Conservation (phyloP, 2,113 vertebrate genomes). For the Suncus etruscus region DNA sequence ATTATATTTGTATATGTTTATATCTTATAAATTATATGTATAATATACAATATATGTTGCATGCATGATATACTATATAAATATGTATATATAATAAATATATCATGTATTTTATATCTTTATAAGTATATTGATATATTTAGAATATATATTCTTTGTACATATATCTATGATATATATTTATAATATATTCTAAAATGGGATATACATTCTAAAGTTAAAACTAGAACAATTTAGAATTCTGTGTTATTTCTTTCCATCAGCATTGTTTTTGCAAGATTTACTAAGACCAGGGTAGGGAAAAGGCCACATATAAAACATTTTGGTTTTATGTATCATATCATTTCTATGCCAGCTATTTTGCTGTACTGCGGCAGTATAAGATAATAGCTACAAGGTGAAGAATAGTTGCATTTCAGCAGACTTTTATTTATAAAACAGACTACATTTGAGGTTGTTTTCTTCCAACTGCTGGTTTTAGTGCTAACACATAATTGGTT, state of each 20-base stretch:
- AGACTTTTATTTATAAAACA: slow-evolving; percentile 5
- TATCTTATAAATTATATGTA: too few species aligned
- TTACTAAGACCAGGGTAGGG: neutral
- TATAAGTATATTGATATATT: too few species aligned
- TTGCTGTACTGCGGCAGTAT: neutral
- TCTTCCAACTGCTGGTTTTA: neutral
- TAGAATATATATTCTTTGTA: too few species aligned
- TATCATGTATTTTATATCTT: too few species aligned
- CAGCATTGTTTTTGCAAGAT: neutral
- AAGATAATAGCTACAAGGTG: neutral
- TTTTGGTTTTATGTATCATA: neutral
- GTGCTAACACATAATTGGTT: neutral
- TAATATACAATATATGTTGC: too few species aligned
- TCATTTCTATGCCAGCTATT: neutral
- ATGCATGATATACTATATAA: too few species aligned
- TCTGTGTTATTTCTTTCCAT: neutral
- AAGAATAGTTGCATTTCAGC: neutral
- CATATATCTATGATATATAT: too few species aligned
- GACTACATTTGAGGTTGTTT: neutral
- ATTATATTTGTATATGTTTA: too few species aligned
- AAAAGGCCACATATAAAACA: neutral
- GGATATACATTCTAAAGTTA: too few species aligned
- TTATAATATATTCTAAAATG: too few species aligned
- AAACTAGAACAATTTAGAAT: too few species aligned
- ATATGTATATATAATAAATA: too few species aligned